A percentile compares a stretch with the other conserved stretches of the same genome.
These are phyloP conservation scores for Solenopsis fugax DNA, from an alignment of 1,140 invertebrate species.

Conservation along the genomic window DNA sequence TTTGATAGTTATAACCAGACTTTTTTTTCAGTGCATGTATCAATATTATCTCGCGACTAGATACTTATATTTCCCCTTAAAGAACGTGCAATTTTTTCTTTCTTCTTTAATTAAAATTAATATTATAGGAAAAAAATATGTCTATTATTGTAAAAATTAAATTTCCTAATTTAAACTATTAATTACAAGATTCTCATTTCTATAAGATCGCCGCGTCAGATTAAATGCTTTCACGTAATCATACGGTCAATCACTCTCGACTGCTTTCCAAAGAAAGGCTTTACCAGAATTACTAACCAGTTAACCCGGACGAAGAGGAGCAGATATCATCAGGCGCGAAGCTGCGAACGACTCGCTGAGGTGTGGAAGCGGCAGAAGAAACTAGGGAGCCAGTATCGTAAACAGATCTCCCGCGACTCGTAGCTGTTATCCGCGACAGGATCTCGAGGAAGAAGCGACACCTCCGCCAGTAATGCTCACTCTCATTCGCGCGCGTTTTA, in stretches of 20 bases:
- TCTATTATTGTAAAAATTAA: not conserved
- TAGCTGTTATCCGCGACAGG: constrained; percentile 26
- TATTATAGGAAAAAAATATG: not conserved
- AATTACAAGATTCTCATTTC: not conserved
- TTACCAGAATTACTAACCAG: constrained; percentile 23
- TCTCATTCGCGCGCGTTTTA: constrained; percentile 14
- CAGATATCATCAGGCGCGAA: constrained; percentile 39
- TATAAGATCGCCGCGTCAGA: not conserved
- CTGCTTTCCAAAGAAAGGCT: constrained; percentile 6
- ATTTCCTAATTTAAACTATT: not conserved
- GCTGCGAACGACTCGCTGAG: not conserved
- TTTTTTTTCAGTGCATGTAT: no score
- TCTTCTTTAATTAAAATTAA: constrained; percentile 9
- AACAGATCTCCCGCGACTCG: constrained; percentile 47
- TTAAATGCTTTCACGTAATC: constrained; percentile 8
- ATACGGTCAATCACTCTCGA: not conserved
- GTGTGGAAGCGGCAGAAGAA: constrained; percentile 22
- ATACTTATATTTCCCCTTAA: not conserved
- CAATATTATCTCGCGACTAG: no score
- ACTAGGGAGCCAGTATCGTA: constrained; percentile 32
- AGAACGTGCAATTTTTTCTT: not conserved
- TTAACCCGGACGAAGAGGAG: not conserved
- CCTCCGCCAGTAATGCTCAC: constrained; percentile 1
- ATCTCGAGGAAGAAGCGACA: constrained; percentile 45
- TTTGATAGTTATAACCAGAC: no score